Evolutionary conservation across 2,888 invertebrate genomes (phyloP).

Genomic region (Ormia ochracea): DNA sequence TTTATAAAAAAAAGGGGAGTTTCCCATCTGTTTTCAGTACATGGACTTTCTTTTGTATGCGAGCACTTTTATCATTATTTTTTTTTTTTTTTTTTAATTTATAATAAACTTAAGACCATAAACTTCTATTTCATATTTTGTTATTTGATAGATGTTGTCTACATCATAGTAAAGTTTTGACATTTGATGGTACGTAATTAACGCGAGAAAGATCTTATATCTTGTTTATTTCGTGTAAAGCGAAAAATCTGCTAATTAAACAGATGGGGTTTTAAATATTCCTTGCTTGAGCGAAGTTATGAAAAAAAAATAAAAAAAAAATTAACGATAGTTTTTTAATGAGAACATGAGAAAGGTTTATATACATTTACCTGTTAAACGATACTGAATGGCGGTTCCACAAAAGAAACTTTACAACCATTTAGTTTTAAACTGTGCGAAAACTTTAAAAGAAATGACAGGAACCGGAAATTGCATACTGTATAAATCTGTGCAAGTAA

Average conservation of each 20-base stretch:
- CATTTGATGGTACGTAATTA: slow-evolving; percentile 49
- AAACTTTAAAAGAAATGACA: too few species aligned
- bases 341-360: too few species aligned
- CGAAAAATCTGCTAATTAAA: slow-evolving; percentile 43
- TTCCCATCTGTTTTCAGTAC: not conserved
- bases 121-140: slow-evolving; percentile 45
- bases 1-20: not conserved
- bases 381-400: too few species aligned
- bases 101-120: slow-evolving; percentile 31
- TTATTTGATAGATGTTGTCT: slow-evolving; percentile 43
- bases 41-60: not conserved
- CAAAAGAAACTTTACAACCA: too few species aligned
- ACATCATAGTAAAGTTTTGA: slow-evolving; percentile 48
- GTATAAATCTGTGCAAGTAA: too few species aligned
- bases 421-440: too few species aligned
- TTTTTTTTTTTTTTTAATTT: not conserved
- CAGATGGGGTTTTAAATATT: slow-evolving; percentile 13
- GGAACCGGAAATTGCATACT: too few species aligned
- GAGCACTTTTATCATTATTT: too few species aligned
- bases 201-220: not conserved
- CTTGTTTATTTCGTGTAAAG: not conserved
- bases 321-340: too few species aligned
- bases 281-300: not conserved
- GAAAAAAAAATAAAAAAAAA: too few species aligned
- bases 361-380: too few species aligned